phyloP scores from a whole-genome alignment of 2,797 vertebrate genomes.

The Sebastes cheni region DNA sequence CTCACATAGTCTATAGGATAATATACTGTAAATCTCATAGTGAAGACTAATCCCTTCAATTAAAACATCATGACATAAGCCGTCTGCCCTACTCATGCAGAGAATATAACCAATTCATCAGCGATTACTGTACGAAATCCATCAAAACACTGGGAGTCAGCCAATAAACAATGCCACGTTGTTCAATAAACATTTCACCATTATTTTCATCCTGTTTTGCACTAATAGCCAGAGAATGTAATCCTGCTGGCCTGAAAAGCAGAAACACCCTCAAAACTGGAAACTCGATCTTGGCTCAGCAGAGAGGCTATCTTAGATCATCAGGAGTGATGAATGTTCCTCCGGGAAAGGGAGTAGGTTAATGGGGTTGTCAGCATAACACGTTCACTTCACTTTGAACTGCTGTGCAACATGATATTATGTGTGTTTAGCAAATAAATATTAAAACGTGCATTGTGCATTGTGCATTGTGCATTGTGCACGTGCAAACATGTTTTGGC shows the following conservation, averaged over 20 bases:
- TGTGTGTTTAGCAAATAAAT: constrained; percentile 13
- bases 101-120: constrained; percentile 13
- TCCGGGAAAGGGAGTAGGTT: constrained; percentile 44
- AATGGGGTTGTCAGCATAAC: constrained; percentile 44
- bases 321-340: constrained; percentile 51
- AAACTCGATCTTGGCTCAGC: constrained; percentile 48
- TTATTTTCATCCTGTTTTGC: constrained; percentile 24
- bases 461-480: background rate
- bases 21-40: background rate
- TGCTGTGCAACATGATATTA: constrained; percentile 17
- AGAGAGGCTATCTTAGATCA: constrained; percentile 21
- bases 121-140: constrained; percentile 2
- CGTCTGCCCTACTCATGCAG: background rate
- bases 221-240: constrained; percentile 7
- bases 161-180: constrained; percentile 46
- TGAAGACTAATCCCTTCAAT: background rate
- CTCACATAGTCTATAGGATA: background rate
- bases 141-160: constrained; percentile 14
- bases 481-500: constrained; percentile 1
- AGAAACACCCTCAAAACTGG: constrained; percentile 59
- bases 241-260: constrained; percentile 32
- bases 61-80: background rate
- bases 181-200: constrained; percentile 38
- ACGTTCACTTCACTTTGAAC: background rate
- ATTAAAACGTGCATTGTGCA: background rate